Conservation (phyloP, 2,113 vertebrate species). For the Hydropotes inermis region DNA sequence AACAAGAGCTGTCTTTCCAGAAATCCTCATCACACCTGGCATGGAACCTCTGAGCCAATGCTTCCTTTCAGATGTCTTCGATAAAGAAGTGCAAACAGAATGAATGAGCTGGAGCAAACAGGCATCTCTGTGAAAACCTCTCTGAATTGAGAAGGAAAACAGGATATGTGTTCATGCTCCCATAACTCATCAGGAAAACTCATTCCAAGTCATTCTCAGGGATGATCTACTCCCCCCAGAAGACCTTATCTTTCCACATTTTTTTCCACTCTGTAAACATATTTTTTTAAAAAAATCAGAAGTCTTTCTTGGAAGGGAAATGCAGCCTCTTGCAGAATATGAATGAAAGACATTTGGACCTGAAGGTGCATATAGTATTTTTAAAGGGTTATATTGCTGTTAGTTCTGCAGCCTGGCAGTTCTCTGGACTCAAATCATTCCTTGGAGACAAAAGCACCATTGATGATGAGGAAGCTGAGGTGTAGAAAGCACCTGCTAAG, state of each 20-base stretch:
- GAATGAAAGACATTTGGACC: slow-evolving; percentile 62
- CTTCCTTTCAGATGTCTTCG: slow-evolving; percentile 71
- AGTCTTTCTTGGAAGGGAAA: slow-evolving; percentile 56
- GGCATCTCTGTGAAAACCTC: slow-evolving; percentile 61
- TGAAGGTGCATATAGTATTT: not conserved
- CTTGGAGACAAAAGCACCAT: not conserved
- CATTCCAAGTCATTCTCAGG: slow-evolving; percentile 69
- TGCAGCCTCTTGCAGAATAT: slow-evolving; percentile 23
- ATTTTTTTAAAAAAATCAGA: not conserved
- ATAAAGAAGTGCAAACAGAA: slow-evolving; percentile 53
- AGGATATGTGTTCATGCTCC: slow-evolving; percentile 72
- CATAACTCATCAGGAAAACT: slow-evolving; percentile 77
- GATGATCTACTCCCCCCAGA: slow-evolving; percentile 69
- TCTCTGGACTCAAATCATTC: not conserved
- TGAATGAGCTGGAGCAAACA: slow-evolving; percentile 58
- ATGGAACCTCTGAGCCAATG: slow-evolving; percentile 49
- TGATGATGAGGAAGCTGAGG: not conserved
- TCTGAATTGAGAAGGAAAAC: slow-evolving; percentile 61
- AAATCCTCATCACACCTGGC: slow-evolving; percentile 74
- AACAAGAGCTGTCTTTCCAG: slow-evolving; percentile 69
- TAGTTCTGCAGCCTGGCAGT: not conserved
- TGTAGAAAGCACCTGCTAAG: slow-evolving; percentile 33
- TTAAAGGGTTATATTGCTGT: not conserved
- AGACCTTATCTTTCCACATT: slow-evolving; percentile 55
- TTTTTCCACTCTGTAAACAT: slow-evolving; percentile 57